These are phyloP conservation scores for Lomographa bimaculata DNA, from an alignment of 2,888 invertebrate species.

Conservation along the genomic window DNA sequence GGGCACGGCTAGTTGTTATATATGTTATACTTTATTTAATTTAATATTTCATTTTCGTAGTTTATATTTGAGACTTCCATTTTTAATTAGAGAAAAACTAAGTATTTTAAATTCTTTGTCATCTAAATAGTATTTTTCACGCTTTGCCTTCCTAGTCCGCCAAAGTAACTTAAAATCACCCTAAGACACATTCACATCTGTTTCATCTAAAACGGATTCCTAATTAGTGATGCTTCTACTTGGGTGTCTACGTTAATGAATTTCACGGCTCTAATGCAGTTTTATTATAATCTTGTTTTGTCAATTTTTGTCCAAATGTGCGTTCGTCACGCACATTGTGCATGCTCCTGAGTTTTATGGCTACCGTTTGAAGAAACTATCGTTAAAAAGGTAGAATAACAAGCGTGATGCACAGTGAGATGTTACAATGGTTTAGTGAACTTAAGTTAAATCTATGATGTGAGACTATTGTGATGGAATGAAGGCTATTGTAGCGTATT, in stretches of 20 bases:
- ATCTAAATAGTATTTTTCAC: too few relatives aligned
- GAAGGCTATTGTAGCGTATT: not conserved
- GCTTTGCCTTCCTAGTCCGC: too few relatives aligned
- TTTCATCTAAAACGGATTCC: slow-evolving; percentile 41
- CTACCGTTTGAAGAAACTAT: too few relatives aligned
- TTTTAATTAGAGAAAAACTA: too few relatives aligned
- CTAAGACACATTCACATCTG: slow-evolving; percentile 27
- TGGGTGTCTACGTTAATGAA: slow-evolving; percentile 67
- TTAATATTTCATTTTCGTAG: too few relatives aligned
- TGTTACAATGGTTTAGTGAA: not conserved
- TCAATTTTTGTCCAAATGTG: slow-evolving; percentile 46
- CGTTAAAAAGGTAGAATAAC: too few relatives aligned
- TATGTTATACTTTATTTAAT: too few relatives aligned
- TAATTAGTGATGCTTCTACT: slow-evolving; percentile 57
- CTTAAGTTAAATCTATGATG: slow-evolving; percentile 5
- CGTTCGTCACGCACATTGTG: slow-evolving; percentile 54
- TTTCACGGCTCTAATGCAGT: slow-evolving; percentile 62
- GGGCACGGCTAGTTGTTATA: too few relatives aligned
- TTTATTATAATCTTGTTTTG: slow-evolving; percentile 49
- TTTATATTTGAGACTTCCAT: too few relatives aligned
- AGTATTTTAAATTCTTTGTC: too few relatives aligned
- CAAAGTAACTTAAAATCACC: too few relatives aligned
- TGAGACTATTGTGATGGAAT: slow-evolving; percentile 2
- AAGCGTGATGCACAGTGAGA: slow-evolving; percentile 4
- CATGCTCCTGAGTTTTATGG: slow-evolving; percentile 17